Conservation (phyloP, 2,888 invertebrate species). For the Tetragonisca angustula region DNA sequence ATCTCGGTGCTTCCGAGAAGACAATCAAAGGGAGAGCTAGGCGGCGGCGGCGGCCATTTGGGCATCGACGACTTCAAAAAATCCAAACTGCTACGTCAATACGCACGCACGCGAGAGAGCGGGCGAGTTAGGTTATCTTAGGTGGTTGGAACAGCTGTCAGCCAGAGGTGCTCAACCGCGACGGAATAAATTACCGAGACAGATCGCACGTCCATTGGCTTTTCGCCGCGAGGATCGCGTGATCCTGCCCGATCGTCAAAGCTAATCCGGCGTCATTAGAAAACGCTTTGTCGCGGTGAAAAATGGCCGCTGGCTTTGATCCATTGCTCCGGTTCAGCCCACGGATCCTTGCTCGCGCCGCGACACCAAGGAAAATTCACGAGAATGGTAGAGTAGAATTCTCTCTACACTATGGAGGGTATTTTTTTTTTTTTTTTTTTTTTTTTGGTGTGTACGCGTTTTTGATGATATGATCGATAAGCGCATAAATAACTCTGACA, state of each 20-base stretch:
- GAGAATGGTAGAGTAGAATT: not conserved
- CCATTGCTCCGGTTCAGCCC: not conserved
- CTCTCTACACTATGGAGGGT: not conserved
- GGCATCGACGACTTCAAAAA: conserved; percentile 76
- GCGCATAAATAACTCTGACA: too few species aligned
- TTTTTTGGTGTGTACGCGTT: too few species aligned
- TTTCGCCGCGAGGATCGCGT: conserved; percentile 49
- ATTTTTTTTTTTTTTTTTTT: not conserved
- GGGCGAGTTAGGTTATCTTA: conserved; percentile 80
- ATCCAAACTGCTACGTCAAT: conserved; percentile 78
- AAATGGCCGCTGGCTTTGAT: conserved; percentile 45
- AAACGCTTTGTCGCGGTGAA: conserved; percentile 55
- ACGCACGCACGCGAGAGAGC: conserved; percentile 77
- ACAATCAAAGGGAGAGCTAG: conserved; percentile 79
- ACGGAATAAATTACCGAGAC: conserved; percentile 52
- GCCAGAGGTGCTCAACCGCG: conserved; percentile 80
- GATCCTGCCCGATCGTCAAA: conserved; percentile 47
- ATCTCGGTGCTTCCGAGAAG: conserved; percentile 79
- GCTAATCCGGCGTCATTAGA: conserved; percentile 53
- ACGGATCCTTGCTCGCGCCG: not conserved
- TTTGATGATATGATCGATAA: too few species aligned
- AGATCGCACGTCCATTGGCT: conserved; percentile 36
- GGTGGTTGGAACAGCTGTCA: conserved; percentile 81
- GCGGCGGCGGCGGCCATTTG: conserved; percentile 75
- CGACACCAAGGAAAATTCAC: not conserved